These are phyloP conservation scores for Venustoraphidia nigricollis DNA, from an alignment of 2,888 invertebrate genomes.

Conservation along the genomic window DNA sequence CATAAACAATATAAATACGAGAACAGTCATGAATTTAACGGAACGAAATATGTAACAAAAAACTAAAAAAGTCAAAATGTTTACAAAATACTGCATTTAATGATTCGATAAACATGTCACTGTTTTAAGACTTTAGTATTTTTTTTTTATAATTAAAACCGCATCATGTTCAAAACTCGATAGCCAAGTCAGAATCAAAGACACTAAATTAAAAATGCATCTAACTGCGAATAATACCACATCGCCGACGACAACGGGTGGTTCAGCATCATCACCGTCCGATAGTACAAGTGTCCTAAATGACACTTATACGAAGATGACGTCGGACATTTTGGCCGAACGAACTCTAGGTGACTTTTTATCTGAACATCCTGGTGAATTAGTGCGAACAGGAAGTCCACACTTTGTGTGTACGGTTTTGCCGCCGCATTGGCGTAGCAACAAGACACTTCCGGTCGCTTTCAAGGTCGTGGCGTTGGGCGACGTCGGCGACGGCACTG, in stretches of 20 bases:
- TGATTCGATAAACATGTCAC: slow-evolving; percentile 10
- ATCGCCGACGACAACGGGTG: slow-evolving; percentile 25
- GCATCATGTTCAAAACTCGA: background rate
- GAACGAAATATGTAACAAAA: too few relatives aligned
- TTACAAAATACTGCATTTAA: too few relatives aligned
- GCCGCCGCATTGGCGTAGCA: slow-evolving; percentile 92
- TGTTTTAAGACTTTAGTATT: background rate
- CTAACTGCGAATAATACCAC: slow-evolving; percentile 31
- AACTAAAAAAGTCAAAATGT: too few relatives aligned
- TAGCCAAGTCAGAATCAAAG: slow-evolving; percentile 11
- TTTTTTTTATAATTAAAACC: background rate
- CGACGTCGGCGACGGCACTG: slow-evolving; percentile 85
- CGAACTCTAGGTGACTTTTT: slow-evolving; percentile 70
- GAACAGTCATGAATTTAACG: too few relatives aligned
- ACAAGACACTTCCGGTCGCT: slow-evolving; percentile 90
- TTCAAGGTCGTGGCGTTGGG: slow-evolving; percentile 90
- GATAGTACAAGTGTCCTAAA: slow-evolving; percentile 53
- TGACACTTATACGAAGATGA: slow-evolving; percentile 64
- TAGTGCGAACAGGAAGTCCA: slow-evolving; percentile 89
- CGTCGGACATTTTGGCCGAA: slow-evolving; percentile 70
- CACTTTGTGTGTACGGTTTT: slow-evolving; percentile 85
- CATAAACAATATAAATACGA: too few relatives aligned
- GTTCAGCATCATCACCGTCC: slow-evolving; percentile 52
- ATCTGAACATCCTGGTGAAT: slow-evolving; percentile 82
- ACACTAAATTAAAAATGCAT: slow-evolving; percentile 22